A percentile compares a stretch with the other conserved stretches of the same genome.
Evolutionary conservation across 2,797 vertebrate species (phyloP).

Genomic region (Spinus olivaceus): DNA sequence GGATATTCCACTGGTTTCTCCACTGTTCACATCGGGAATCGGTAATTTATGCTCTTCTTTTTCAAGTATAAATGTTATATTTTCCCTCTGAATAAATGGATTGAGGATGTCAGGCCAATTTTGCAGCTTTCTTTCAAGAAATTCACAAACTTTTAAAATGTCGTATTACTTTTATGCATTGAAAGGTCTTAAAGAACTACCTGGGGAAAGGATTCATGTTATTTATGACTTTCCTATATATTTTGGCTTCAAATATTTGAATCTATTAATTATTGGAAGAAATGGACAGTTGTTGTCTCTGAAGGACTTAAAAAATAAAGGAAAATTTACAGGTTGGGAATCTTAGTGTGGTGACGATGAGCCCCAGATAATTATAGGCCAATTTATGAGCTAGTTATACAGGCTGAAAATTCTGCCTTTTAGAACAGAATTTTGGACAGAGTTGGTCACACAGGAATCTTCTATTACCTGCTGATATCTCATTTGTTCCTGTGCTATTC

Average conservation of each 20-base stretch:
- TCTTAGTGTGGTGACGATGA: neutral
- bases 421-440: neutral
- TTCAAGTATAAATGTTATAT: slow-evolving; percentile 16
- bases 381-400: neutral
- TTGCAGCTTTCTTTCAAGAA: slow-evolving; percentile 40
- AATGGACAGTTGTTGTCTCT: neutral
- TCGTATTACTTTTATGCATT: slow-evolving; percentile 15
- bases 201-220: neutral
- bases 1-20: neutral
- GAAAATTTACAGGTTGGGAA: neutral
- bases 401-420: neutral
- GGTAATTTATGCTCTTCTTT: slow-evolving; percentile 8
- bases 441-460: neutral
- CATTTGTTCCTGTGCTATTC: neutral
- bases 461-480: neutral
- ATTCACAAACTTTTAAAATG: slow-evolving; percentile 38
- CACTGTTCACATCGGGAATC: neutral
- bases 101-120: slow-evolving; percentile 34
- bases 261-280: slow-evolving; percentile 8
- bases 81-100: slow-evolving; percentile 27
- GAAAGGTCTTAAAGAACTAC: slow-evolving; percentile 14
- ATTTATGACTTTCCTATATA: slow-evolving; percentile 7
- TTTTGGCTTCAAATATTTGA: slow-evolving; percentile 37
- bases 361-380: neutral
- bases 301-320: neutral